Evolutionary conservation across 2,797 vertebrate genomes (phyloP).

Genomic region (Chanos chanos): DNA sequence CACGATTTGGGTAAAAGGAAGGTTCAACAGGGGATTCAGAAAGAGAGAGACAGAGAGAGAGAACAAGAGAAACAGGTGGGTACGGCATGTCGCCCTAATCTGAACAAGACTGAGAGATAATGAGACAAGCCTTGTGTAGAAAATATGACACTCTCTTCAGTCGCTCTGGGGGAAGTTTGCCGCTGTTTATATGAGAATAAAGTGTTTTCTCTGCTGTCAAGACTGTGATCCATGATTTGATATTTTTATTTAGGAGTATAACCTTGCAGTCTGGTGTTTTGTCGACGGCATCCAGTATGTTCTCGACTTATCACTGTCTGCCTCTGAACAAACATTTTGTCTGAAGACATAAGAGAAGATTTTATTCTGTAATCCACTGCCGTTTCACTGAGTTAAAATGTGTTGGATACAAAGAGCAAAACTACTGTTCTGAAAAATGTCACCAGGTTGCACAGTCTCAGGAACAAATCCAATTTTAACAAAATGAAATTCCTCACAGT

Average conservation of each 20-base stretch:
- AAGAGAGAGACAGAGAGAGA: background rate
- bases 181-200: slow-evolving; percentile 13
- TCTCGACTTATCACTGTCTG: too few species aligned
- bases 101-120: slow-evolving; percentile 33
- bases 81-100: slow-evolving; percentile 25
- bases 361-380: too few species aligned
- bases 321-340: too few species aligned
- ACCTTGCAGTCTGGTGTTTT: background rate
- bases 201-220: slow-evolving; percentile 8
- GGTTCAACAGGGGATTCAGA: slow-evolving; percentile 1
- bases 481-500: too few species aligned
- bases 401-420: too few species aligned
- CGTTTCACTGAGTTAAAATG: too few species aligned
- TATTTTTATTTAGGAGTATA: background rate
- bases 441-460: too few species aligned
- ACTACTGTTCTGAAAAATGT: too few species aligned
- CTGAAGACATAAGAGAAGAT: too few species aligned
- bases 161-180: slow-evolving; percentile 11
- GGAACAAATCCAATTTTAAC: too few species aligned
- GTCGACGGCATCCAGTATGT: too few species aligned
- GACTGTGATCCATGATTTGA: slow-evolving; percentile 12
- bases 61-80: slow-evolving; percentile 3
- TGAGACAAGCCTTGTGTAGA: slow-evolving; percentile 16
- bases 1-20: slow-evolving; percentile 1
- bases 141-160: slow-evolving; percentile 11